phyloP scores from a whole-genome alignment of 2,888 invertebrate species.

The Philhelius pedissequus region DNA sequence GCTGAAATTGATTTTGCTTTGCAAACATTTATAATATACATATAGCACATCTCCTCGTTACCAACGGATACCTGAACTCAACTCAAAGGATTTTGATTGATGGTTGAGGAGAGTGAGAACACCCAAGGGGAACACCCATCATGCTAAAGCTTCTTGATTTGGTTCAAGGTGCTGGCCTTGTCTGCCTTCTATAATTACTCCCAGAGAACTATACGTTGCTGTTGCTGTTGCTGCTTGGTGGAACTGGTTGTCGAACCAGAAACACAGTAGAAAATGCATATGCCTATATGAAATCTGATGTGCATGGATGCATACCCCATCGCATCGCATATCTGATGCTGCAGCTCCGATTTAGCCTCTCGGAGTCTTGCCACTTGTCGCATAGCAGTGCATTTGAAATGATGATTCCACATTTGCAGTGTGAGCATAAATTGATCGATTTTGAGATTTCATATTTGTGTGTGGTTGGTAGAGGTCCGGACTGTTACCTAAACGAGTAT shows the following conservation, averaged over 20 bases:
- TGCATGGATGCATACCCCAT: slow-evolving; percentile 38
- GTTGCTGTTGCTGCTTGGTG: neutral
- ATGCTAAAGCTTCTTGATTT: slow-evolving; percentile 42
- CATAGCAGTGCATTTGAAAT: slow-evolving; percentile 14
- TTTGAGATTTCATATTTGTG: slow-evolving; percentile 29
- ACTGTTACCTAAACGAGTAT: too few species aligned
- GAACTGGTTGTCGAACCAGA: slow-evolving; percentile 27
- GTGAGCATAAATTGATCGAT: slow-evolving; percentile 43
- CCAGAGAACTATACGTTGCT: slow-evolving; percentile 2
- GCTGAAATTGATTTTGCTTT: slow-evolving; percentile 58
- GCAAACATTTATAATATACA: slow-evolving; percentile 51
- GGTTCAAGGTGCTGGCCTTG: slow-evolving; percentile 64
- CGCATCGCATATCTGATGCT: slow-evolving; percentile 19
- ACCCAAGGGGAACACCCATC: neutral
- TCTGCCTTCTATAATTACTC: slow-evolving; percentile 54
- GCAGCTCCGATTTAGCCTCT: neutral
- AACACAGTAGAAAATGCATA: neutral
- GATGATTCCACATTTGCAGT: slow-evolving; percentile 44
- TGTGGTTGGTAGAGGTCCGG: neutral
- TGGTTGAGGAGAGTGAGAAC: neutral
- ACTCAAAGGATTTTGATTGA: neutral
- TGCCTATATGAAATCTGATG: neutral
- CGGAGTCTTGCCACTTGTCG: slow-evolving; percentile 39
- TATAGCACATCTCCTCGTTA: neutral
- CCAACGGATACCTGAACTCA: slow-evolving; percentile 18